Evolutionary conservation across 1,140 invertebrate genomes (phyloP), one percentile per base, ranked within the genome.

Genomic region (Neodiprion pinetum): DNA sequence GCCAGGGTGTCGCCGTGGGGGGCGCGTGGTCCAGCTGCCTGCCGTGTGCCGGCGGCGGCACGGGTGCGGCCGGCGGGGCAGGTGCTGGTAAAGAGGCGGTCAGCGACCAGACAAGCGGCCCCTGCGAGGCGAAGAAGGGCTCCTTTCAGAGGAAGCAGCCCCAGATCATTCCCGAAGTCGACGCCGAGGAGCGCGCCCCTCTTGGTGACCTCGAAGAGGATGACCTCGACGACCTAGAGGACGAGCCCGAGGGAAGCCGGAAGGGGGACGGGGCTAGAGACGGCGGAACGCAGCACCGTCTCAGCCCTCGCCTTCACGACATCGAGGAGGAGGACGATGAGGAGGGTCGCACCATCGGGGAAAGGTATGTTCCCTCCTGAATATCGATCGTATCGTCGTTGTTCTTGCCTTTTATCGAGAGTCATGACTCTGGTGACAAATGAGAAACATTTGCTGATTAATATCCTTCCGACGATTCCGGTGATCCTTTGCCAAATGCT

Each of bases 251-350:
- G n/a, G 82, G n/a, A 61, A 61, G 53, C n/a, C 50, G 49, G 72
- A 79, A 65, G 70, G 5, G 75, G 73, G 70, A 50, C 72, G 50
- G 49, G 71, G 75, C 76, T 1, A 79, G 76, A 23, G 86, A 87
- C 23, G 84, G 83, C 4, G 79, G 82, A 11, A 83, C 84, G 7
- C 88, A 88, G 71, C 85, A 87, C 61, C 76, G 87, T 7, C 82
- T 88, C n/a, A 88, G 85, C 49, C 87, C 87, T 12, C 78, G 86
- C 61, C 80, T 90, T 12, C 89, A 90, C 80, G 90, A 90, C 72
- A 90, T 90, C 73, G 88, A 90, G 78, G 89, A 90, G 70, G 89
- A 90, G 78, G 89, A 90, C 77, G 90, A 90, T 80, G 86, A 89
- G 70, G 87, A 89, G 70, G 77, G 86, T 71, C 85, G 85, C n/a